Conservation (phyloP, 2,888 invertebrate genomes). For the Drosophila meridionalis region DNA sequence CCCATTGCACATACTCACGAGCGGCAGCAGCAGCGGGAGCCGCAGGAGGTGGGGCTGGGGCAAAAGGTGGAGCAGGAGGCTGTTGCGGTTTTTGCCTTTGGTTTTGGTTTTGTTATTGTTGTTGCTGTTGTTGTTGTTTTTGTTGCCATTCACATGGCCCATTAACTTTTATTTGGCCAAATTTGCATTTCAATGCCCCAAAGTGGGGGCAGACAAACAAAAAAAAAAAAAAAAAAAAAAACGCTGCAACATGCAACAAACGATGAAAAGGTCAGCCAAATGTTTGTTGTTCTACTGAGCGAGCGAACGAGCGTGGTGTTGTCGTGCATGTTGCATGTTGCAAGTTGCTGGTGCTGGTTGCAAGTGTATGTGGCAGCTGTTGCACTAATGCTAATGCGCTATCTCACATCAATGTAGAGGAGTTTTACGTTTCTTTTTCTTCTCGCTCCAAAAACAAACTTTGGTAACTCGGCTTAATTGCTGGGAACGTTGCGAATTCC, state of each 20-base stretch:
- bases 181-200: conserved; percentile 80
- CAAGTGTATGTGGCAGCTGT: conserved; percentile 53
- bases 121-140: conserved; percentile 24
- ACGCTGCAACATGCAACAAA: conserved; percentile 54
- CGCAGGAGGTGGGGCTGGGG: neutral
- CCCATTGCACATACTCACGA: conserved; percentile 58
- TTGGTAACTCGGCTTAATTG: conserved; percentile 75
- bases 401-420: conserved; percentile 70
- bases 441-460: conserved; percentile 55
- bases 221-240: conserved; percentile 31
- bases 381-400: conserved; percentile 42
- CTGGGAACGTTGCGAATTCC: conserved; percentile 77
- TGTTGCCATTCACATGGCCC: conserved; percentile 79
- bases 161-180: conserved; percentile 81
- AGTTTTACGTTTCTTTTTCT: conserved; percentile 40
- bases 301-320: conserved; percentile 40
- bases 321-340: conserved; percentile 72
- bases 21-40: conserved; percentile 4
- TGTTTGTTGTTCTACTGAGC: conserved; percentile 74
- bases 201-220: conserved; percentile 56
- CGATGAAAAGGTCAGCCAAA: conserved; percentile 79
- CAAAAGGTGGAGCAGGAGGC: conserved; percentile 11
- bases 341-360: conserved; percentile 51
- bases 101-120: conserved; percentile 24
- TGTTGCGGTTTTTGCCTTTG: conserved; percentile 41